Evolutionary conservation across 2,888 invertebrate species (phyloP), one percentile per base, ranked within the genome.

Genomic region (Pseudococcus jackbeardsleyi): DNA sequence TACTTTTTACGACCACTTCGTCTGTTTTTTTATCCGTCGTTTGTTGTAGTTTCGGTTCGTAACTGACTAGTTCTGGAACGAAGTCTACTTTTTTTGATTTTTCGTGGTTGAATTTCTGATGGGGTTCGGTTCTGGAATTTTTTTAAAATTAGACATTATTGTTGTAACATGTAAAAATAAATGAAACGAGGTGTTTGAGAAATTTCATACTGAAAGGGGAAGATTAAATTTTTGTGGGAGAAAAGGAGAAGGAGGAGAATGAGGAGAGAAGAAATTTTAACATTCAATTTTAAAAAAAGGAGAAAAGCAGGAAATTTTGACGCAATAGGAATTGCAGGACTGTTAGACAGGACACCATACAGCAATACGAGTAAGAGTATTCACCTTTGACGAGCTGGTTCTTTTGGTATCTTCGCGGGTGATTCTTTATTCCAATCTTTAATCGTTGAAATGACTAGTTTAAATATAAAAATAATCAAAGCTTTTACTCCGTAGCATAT

Each of bases 401-500:
- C 88, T 82, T 88, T 88, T 0, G 50, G 8, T 9, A 22, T 22
- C 42, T 88, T 88, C 0, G 82, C 19, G 1, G 15, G 11, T 15
- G 88, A 39, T 54, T 88, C 88, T 82, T 42, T 79, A n/a, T 88
- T 82, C 88, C 59, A 86, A 19, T 79, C 59, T 59, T 79, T 88
- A 15, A 88, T 59, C 8, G 54, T 88, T 33, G 48, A 50, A 48
- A 82, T 22, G 11, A 33, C 15, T 22, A 88, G 12, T 42, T 79
- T 50, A 48, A 88, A 50, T 8, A 88, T 4, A 90, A 90, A 94
- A 95, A 95, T 48, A 95, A 92, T 19, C 9, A 82, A 33, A 15
- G 54, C 82, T 88, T 88, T 88, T 1, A 82, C 33, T 90, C 94
- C 93, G 90, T 94, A 91, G 0, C 96, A 95, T 91, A 97, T 94